Evolutionary conservation across 1,140 invertebrate genomes (phyloP).

Genomic region (Trachymyrmex septentrionalis): DNA sequence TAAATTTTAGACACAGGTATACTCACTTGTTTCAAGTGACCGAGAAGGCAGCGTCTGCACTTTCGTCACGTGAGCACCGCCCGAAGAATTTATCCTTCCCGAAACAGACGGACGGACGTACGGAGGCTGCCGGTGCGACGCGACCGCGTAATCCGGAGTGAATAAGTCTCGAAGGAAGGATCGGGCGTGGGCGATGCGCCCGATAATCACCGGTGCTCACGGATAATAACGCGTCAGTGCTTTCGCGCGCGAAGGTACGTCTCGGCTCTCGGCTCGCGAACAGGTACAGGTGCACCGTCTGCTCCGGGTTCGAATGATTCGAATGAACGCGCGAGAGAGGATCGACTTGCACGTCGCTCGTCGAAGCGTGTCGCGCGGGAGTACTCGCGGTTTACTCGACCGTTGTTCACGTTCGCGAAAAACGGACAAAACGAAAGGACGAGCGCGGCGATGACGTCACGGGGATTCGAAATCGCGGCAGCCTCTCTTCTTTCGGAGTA

Average conservation of each 20-base stretch:
- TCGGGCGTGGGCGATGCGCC: constrained; percentile 35
- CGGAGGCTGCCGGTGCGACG: constrained; percentile 61
- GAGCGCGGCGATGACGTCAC: neutral
- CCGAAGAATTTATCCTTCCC: constrained; percentile 50
- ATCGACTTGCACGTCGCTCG: neutral
- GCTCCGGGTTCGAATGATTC: neutral
- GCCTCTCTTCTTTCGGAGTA: constrained; percentile 1
- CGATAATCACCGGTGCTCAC: neutral
- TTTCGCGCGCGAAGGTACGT: constrained; percentile 46
- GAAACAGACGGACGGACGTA: constrained; percentile 43
- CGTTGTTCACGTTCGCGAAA: neutral
- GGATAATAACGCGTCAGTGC: constrained; percentile 20
- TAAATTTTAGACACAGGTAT: neutral
- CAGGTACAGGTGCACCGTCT: neutral
- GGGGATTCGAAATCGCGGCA: neutral
- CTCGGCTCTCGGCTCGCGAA: neutral
- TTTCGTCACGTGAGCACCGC: constrained; percentile 75
- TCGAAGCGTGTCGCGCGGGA: too few relatives aligned
- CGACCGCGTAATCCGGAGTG: constrained; percentile 66
- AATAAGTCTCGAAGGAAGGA: constrained; percentile 40
- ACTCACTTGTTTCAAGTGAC: constrained; percentile 78
- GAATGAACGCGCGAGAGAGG: neutral
- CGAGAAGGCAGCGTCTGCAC: constrained; percentile 73
- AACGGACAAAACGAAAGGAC: neutral
- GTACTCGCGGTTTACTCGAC: neutral